Conservation (phyloP, 1,140 invertebrate species). For the Myzus persicae region DNA sequence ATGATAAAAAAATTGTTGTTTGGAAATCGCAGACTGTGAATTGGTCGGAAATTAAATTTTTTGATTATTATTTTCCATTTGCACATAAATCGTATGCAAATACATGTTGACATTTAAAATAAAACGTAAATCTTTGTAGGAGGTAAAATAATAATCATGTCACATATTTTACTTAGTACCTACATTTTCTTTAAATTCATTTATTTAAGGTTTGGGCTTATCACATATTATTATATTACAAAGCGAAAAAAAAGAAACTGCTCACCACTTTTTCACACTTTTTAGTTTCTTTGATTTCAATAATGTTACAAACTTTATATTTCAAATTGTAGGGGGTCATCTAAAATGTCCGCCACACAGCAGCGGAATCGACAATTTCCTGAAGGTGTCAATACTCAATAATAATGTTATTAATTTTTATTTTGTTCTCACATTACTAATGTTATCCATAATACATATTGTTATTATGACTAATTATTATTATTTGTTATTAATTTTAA, state of each 20-base stretch:
- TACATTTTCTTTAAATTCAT: not conserved
- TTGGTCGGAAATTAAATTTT: slow-evolving; percentile 13
- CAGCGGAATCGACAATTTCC: too few relatives aligned
- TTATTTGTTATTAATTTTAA: too few relatives aligned
- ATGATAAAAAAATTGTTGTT: not conserved
- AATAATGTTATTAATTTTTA: too few relatives aligned
- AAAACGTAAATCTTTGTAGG: not conserved
- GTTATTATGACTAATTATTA: too few relatives aligned
- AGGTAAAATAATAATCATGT: not conserved
- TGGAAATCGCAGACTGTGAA: not conserved
- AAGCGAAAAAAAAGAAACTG: not conserved
- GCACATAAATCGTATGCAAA: not conserved
- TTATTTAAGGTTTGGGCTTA: not conserved
- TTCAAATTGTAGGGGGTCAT: too few relatives aligned
- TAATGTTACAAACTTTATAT: too few relatives aligned
- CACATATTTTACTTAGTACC: not conserved
- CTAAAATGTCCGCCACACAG: too few relatives aligned
- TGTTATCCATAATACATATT: too few relatives aligned
- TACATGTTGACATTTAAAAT: not conserved
- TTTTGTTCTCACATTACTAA: too few relatives aligned
- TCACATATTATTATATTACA: not conserved
- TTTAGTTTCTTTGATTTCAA: not conserved
- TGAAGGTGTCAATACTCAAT: too few relatives aligned
- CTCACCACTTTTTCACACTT: not conserved
- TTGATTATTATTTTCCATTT: not conserved